Conservation (phyloP, 2,888 invertebrate species). For the Rhagonycha lutea region DNA sequence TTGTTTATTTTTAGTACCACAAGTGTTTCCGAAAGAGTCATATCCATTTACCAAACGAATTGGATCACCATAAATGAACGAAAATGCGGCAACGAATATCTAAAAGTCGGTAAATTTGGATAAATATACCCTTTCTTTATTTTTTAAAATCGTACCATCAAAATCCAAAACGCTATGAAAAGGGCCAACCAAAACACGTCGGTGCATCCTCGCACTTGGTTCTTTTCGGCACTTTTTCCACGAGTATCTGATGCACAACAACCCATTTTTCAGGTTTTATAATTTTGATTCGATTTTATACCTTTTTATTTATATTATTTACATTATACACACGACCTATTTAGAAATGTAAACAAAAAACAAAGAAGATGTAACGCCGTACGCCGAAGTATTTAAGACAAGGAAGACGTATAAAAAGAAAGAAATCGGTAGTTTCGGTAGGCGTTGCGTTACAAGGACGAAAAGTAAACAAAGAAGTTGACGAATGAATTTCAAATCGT, state of each 20-base stretch:
- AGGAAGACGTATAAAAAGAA: neutral
- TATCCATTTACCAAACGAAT: constrained; percentile 85
- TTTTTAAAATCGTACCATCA: constrained; percentile 68
- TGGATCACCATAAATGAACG: constrained; percentile 87
- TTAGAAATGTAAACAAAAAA: neutral
- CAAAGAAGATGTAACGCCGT: neutral
- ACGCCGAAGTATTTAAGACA: neutral
- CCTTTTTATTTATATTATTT: neutral
- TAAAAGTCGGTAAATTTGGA: constrained; percentile 50
- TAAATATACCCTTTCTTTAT: constrained; percentile 8
- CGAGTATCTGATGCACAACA: constrained; percentile 69
- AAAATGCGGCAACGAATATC: constrained; percentile 85
- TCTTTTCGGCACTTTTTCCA: constrained; percentile 57
- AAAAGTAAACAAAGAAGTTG: neutral
- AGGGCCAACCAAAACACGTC: constrained; percentile 81
- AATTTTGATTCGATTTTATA: neutral
- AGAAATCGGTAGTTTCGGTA: neutral
- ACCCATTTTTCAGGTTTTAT: constrained; percentile 59
- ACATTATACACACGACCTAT: neutral
- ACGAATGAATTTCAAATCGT: neutral
- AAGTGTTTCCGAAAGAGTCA: constrained; percentile 94
- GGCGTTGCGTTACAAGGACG: neutral
- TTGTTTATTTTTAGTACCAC: constrained; percentile 82
- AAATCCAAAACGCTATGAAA: constrained; percentile 79
- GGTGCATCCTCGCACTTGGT: constrained; percentile 72